Percentiles rank a stretch among this genome's conserved stretches.
Conservation (phyloP, 92 coral and sea anemone genomes). For the Porites rus region DNA sequence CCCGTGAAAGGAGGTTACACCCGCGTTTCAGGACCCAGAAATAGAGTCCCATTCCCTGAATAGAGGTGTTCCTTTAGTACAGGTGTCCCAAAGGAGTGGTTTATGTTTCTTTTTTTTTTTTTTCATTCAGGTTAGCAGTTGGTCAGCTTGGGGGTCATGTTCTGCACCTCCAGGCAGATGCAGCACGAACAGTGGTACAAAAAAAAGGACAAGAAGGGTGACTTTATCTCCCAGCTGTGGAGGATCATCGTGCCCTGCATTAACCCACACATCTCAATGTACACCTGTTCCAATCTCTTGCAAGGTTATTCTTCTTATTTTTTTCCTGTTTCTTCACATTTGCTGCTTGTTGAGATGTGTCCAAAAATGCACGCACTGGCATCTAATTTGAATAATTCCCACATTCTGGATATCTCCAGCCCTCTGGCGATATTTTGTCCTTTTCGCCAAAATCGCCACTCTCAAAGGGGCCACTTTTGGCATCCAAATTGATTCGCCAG, state of each 20-base stretch:
- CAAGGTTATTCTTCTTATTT: conserved; percentile 44
- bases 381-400: no score
- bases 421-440: no score
- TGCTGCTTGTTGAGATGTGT: no score
- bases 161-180: conserved; percentile 72
- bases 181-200: conserved; percentile 63
- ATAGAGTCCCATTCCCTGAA: neutral
- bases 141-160: conserved; percentile 82
- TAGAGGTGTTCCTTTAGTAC: no score
- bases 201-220: conserved; percentile 57
- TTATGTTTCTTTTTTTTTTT: neutral
- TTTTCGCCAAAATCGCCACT: no score
- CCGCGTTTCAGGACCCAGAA: neutral
- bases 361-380: no score
- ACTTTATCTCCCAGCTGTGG: conserved; percentile 69
- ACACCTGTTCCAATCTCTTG: conserved; percentile 88
- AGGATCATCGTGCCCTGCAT: conserved; percentile 59
- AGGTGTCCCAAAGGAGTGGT: no score
- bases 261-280: conserved; percentile 41
- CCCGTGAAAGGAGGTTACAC: no score
- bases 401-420: no score
- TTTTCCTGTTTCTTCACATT: neutral
- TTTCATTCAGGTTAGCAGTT: conserved; percentile 43
- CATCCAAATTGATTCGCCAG: no score
- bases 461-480: no score